Conservation (phyloP, 2,113 vertebrate species). For the Stigmatopora nigra region DNA sequence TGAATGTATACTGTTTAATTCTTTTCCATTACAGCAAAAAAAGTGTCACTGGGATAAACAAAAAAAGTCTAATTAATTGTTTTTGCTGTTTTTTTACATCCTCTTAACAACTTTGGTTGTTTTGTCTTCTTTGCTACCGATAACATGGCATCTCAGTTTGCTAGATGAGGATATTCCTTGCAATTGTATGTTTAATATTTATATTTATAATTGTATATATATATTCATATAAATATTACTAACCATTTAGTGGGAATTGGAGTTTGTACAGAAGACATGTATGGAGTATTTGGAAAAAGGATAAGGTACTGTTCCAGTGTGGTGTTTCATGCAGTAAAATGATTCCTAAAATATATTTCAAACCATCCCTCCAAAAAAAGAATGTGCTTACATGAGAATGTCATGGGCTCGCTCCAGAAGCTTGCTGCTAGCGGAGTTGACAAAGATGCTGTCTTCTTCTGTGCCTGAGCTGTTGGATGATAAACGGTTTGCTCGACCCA, state of each 20-base stretch:
- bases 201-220: too few relatives aligned
- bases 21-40: background rate
- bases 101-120: too few relatives aligned
- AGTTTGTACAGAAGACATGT: too few relatives aligned
- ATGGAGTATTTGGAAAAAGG: background rate
- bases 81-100: too few relatives aligned
- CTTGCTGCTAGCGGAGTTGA: slow-evolving; percentile 86
- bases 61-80: too few relatives aligned
- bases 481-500: slow-evolving; percentile 70
- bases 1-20: background rate
- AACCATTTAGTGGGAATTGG: too few relatives aligned
- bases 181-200: too few relatives aligned
- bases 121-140: too few relatives aligned
- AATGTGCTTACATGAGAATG: slow-evolving; percentile 84
- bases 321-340: background rate
- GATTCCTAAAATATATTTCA: background rate
- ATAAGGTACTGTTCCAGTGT: background rate
- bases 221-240: too few relatives aligned
- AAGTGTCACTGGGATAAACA: background rate
- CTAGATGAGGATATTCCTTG: too few relatives aligned
- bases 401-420: slow-evolving; percentile 93
- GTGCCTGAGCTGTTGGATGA: slow-evolving; percentile 63
- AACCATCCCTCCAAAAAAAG: background rate
- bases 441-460: slow-evolving; percentile 89
- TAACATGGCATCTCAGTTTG: too few relatives aligned